Evolutionary conservation across 2,888 invertebrate genomes (phyloP), one percentile per base, ranked within the genome.

Genomic region (Apomyelois bistriatella): DNA sequence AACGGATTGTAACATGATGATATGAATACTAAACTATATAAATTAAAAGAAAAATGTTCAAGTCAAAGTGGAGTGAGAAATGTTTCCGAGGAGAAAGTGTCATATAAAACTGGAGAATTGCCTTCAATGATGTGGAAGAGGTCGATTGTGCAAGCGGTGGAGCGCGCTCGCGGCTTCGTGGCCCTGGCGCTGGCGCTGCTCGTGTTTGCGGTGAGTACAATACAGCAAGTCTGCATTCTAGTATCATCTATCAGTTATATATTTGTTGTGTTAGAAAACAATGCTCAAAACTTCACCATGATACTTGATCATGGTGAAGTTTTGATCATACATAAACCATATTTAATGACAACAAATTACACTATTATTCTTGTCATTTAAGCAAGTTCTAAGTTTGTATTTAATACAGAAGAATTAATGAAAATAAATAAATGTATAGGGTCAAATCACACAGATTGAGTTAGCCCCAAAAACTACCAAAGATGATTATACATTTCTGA

Each of bases 41-140:
- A 54, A 50, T 59, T 59, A 58, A 62, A 58, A 63, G 61, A 69
- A 76, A 65, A 68, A 85, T 84, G 83, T 62, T 68, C 54, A 62
- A 68, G 56, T 71, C 62, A 47, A 59, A 63, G 61, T 56, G 59
- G 66, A 67, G 68, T 66, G 63, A 65, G 70, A 69, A 70, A 70
- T 69, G 64, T 68, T 71, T 73, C 70, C 64, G 72, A 83, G 82
- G 89, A 89, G 89, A 89, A 89, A 89, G 89, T 89, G 83, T 85
- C 84, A 77, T 74, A 74, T 85, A 86, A 87, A 85, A 85, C 85
- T 83, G 68, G 69, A 79, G 81, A 82, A 79, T 86, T 72, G 81
- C 85, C 86, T 87, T 85, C 87, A 84, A 81, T 88, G 87, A 89
- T 87, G 89, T 89, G 88, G 89, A 88, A 85, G 87, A 87, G 85